Evolutionary conservation across 2,888 invertebrate genomes (phyloP), one percentile per base, ranked within the genome.

Genomic region (Ceriagrion tenellum): DNA sequence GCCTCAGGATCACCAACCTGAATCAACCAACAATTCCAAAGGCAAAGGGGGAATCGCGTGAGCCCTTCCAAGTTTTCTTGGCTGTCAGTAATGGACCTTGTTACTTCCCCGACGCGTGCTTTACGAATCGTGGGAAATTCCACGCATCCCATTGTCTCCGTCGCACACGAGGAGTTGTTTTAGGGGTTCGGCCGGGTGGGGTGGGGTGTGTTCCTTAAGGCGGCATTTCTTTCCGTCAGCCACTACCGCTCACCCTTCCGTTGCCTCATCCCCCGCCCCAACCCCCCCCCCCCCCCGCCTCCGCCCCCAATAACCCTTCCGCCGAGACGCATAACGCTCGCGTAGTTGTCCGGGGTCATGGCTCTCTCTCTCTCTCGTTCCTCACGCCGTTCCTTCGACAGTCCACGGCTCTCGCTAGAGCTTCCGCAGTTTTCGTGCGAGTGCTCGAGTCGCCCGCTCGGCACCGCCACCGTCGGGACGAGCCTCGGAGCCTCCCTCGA

Each of bases 331-430:
- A 20, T 40, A 93, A 20, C 93, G 10, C 63, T 81, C 40, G 69
- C 20, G 69, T 69, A 26, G 93, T 93, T 93, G 93, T 93, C 93
- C 93, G 63, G 81, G 93, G 93, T 93, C 93, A 93, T 93, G 93
- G 93, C 93, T 93, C 69, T 23, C 56, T 81, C 23, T 30, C 35
- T 35, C n/a, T 0, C 81, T 30, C 35, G 26, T 26, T n/a, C 13
- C 30, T 30, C 81, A 4, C 81, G 20, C 0, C n/a, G 0, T 20
- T 69, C 69, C 20, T 20, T 63, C 23, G 4, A 16, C 56, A 56
- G 59, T 47, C 47, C 47, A 47, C 47, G 47, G 47, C 59, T 59
- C 69, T 69, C 35, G 30, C 59, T 16, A 26, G 35, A 8, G 89
- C 89, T 89, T 89, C 89, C 55, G 89, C 89, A 88, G 88, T 88